A percentile compares a stretch with the other conserved stretches of the same genome.
Conservation (phyloP, 1,140 invertebrate species). For the Trinorchestia longiramus region DNA sequence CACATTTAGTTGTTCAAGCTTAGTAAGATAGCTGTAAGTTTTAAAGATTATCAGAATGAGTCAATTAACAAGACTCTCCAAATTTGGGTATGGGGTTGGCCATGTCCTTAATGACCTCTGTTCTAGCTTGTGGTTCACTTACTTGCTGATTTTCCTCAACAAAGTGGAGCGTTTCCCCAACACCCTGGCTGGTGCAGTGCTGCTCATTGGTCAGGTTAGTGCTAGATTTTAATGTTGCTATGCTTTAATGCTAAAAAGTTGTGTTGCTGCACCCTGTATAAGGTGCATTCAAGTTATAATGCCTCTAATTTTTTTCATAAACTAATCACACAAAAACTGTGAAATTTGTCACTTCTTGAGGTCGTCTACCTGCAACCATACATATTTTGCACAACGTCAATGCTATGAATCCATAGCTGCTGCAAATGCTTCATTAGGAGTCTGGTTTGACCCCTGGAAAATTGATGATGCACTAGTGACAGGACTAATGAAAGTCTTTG, state of each 20-base stretch:
- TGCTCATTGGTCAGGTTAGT: constrained; percentile 83
- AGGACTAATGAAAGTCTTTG: too few relatives aligned
- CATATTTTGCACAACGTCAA: too few relatives aligned
- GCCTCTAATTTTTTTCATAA: too few relatives aligned
- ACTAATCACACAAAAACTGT: too few relatives aligned
- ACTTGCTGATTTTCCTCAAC: constrained; percentile 92
- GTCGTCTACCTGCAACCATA: too few relatives aligned
- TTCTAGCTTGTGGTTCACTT: constrained; percentile 97
- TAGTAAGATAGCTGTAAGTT: not conserved
- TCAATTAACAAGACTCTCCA: constrained; percentile 54
- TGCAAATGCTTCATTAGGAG: too few relatives aligned
- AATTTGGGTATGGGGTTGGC: constrained; percentile 77
- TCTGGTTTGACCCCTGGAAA: too few relatives aligned
- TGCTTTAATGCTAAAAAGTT: not conserved
- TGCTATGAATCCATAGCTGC: too few relatives aligned
- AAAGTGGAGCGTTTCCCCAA: constrained; percentile 82
- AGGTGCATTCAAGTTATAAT: not conserved
- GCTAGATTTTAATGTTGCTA: constrained; percentile 68
- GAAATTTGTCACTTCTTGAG: too few relatives aligned
- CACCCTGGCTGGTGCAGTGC: constrained; percentile 80
- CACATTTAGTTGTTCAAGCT: not conserved
- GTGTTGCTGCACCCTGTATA: not conserved
- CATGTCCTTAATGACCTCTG: constrained; percentile 96
- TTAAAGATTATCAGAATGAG: constrained; percentile 36
- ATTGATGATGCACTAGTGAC: too few relatives aligned